Evolutionary conservation across 2,888 invertebrate species (phyloP).

Genomic region (Tyria jacobaeae): DNA sequence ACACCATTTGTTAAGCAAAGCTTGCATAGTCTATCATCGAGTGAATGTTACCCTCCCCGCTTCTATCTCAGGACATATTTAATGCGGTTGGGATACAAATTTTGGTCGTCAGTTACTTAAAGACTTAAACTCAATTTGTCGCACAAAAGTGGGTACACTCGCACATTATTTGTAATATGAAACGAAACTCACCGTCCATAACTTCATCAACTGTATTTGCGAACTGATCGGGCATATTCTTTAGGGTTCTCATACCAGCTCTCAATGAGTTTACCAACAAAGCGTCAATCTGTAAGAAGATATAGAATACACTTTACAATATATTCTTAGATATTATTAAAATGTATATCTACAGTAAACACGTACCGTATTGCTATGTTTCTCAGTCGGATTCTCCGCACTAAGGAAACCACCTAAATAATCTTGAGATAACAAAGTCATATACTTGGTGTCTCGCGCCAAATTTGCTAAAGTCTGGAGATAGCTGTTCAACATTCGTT

Average conservation of each 20-base stretch:
- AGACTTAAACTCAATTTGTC: too few relatives aligned
- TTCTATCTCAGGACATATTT: too few relatives aligned
- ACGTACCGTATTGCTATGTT: conserved; percentile 74
- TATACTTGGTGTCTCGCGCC: conserved; percentile 73
- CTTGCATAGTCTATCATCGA: too few relatives aligned
- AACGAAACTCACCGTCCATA: conserved; percentile 88
- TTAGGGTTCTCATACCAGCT: conserved; percentile 94
- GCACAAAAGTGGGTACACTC: not conserved
- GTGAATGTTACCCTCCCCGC: too few relatives aligned
- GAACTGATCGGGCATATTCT: conserved; percentile 95
- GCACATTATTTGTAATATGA: not conserved
- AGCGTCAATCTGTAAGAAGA: conserved; percentile 86
- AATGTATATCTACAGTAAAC: not conserved
- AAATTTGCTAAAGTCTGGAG: conserved; percentile 88
- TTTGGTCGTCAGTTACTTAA: not conserved
- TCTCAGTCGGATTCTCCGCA: conserved; percentile 77
- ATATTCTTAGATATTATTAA: too few relatives aligned
- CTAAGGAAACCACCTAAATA: conserved; percentile 82
- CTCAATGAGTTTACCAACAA: conserved; percentile 92
- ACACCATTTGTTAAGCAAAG: too few relatives aligned
- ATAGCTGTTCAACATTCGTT: conserved; percentile 93
- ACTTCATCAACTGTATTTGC: conserved; percentile 94
- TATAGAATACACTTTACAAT: too few relatives aligned
- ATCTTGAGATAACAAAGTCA: conserved; percentile 71
- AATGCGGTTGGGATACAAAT: not conserved